Percentiles rank a stretch among this genome's conserved stretches.
Evolutionary conservation across 2,113 vertebrate species (phyloP).

Genomic region (Neomonachus schauinslandi): DNA sequence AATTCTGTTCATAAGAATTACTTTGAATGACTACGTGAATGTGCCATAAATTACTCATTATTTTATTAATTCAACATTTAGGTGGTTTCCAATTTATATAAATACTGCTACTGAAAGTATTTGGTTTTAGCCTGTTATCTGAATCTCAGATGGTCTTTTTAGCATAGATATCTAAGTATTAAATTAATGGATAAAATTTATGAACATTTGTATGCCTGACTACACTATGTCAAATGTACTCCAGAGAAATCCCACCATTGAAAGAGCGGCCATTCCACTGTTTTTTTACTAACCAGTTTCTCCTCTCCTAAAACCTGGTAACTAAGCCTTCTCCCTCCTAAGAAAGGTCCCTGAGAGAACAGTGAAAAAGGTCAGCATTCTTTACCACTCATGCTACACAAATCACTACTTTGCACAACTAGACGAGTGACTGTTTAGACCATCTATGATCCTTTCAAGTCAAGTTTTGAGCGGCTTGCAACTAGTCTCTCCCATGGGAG

Average conservation of each 20-base stretch:
- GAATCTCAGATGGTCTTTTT: background rate
- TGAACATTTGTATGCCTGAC: background rate
- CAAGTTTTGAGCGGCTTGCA: background rate
- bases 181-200: background rate
- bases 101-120: background rate
- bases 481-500: background rate
- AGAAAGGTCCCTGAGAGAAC: background rate
- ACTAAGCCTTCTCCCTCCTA: background rate
- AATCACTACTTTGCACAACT: background rate
- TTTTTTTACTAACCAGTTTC: background rate
- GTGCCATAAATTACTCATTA: background rate
- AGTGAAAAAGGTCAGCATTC: background rate
- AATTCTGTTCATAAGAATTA: slow-evolving; percentile 22
- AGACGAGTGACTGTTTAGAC: background rate
- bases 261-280: background rate
- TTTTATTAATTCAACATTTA: background rate
- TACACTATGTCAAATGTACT: background rate
- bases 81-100: background rate
- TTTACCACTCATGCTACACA: background rate
- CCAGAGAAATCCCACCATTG: background rate
- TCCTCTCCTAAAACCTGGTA: background rate
- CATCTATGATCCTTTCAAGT: background rate
- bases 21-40: background rate
- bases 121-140: background rate
- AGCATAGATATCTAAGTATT: background rate